Percentiles rank a stretch among this genome's conserved stretches.
Evolutionary conservation across 2,113 vertebrate species (phyloP).

Genomic region (Triplophysa tibetana): DNA sequence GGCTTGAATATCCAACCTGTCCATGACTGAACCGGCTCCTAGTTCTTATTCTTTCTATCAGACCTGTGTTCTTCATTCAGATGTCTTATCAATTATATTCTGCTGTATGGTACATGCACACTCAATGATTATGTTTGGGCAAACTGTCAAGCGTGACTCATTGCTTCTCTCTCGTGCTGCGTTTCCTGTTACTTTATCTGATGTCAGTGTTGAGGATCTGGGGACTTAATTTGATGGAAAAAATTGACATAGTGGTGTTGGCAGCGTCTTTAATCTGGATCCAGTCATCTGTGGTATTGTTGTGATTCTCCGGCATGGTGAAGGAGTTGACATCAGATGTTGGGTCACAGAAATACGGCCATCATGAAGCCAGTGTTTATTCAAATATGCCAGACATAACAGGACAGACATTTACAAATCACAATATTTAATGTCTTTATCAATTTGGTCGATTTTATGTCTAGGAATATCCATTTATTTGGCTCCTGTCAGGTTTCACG

Average conservation of each 20-base stretch:
- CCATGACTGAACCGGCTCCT: neutral
- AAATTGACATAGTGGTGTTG: neutral
- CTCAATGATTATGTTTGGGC: neutral
- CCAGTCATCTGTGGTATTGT: neutral
- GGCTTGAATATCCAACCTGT: slow-evolving; percentile 27
- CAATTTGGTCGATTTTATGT: neutral
- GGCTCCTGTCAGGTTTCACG: neutral
- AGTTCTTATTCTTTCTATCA: neutral
- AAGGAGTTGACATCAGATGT: neutral
- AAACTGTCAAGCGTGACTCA: neutral
- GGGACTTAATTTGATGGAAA: neutral
- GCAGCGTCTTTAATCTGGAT: neutral
- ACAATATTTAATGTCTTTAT: neutral
- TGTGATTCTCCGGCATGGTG: neutral
- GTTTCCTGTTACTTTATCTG: neutral
- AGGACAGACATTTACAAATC: neutral
- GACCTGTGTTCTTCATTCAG: neutral
- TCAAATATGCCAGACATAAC: too few relatives aligned
- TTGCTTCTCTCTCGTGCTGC: neutral
- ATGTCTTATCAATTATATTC: neutral
- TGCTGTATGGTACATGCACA: neutral
- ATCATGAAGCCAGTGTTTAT: too few relatives aligned
- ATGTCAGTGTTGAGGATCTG: neutral
- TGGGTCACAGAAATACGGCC: neutral
- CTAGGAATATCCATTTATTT: slow-evolving; percentile 9